Evolutionary conservation across 2,113 vertebrate species (phyloP), one percentile per base, ranked within the genome.

Genomic region (Onychostruthus taczanowskii): DNA sequence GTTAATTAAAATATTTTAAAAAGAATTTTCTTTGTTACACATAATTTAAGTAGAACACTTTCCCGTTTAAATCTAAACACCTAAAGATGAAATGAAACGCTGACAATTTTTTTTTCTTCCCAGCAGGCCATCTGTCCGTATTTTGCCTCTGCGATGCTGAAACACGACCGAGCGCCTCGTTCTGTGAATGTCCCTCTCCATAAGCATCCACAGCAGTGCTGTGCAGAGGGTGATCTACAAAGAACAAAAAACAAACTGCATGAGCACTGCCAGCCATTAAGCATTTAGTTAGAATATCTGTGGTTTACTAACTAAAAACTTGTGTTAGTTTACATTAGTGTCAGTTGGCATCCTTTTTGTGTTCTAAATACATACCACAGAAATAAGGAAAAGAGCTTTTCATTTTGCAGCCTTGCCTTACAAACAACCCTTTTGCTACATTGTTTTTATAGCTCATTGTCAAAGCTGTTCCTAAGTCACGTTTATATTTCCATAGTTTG

Each of bases 121-220:
- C 55, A 82, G 13, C 58, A 58, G 75, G 95, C 89, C 64, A 79
- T 74, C 31, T 68, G 58, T 35, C 58, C 59, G n/a, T 21, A 28
- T 37, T 86, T 88, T 80, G 61, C 44, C 37, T 46, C n/a, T n/a
- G 67, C 11, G 11, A 47, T 52, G 50, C 52, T 7, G 58, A 62
- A 63, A 52, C 73, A 33, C 0, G 27, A 49, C 23, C 5, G 21
- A 15, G 46, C 1, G 91, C n/a, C 21, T 66, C 15, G 0, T 55
- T 69, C 24, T 35, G 67, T 30, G 63, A 61, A 2, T 23, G 44
- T 2, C 95, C 94, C 75, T 94, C 94, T 37, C 95, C 97, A 22
- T 95, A 96, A 15, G 69, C 79, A 39, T 97, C 96, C 30, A 98
- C 94, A 22, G 98, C 98, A 10, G 98, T 98, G 35, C 98, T 98